phyloP scores from a whole-genome alignment of 37 sponge, comb jelly and placozoan species.

The Mnemiopsis leidyi region DNA sequence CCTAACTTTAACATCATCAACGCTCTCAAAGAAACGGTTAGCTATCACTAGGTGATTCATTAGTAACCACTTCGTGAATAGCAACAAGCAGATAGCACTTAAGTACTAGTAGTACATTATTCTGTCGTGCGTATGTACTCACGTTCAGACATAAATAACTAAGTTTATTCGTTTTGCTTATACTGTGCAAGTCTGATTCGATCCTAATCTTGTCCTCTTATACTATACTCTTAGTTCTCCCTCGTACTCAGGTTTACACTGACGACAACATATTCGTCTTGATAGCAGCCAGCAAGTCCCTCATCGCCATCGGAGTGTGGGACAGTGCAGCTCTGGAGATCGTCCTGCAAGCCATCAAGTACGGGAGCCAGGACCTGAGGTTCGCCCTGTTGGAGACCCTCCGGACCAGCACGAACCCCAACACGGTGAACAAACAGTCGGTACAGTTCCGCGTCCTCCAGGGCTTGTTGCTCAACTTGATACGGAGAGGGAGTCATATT shows the following conservation, averaged over 20 bases:
- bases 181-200: no score
- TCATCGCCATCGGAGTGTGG: constrained; percentile 35
- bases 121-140: no score
- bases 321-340: constrained; percentile 57
- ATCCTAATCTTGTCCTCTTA: no score
- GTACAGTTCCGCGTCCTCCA: constrained; percentile 40
- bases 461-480: neutral
- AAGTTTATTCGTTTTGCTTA: no score
- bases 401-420: neutral
- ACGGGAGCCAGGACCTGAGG: constrained; percentile 30
- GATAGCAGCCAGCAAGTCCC: constrained; percentile 26
- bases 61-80: no score
- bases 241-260: constrained; percentile 14
- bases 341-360: constrained; percentile 40
- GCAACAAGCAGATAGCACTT: no score
- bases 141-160: no score
- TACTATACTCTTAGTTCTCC: no score
- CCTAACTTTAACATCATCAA: neutral
- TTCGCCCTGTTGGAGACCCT: constrained; percentile 31
- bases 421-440: constrained; percentile 31
- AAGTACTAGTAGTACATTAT: no score
- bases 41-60: no score
- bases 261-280: constrained; percentile 64
- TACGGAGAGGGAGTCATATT: neutral
- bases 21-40: constrained; percentile 62